phyloP scores from a whole-genome alignment of 92 coral and sea anemone species.

The Desmophyllum pertusum region DNA sequence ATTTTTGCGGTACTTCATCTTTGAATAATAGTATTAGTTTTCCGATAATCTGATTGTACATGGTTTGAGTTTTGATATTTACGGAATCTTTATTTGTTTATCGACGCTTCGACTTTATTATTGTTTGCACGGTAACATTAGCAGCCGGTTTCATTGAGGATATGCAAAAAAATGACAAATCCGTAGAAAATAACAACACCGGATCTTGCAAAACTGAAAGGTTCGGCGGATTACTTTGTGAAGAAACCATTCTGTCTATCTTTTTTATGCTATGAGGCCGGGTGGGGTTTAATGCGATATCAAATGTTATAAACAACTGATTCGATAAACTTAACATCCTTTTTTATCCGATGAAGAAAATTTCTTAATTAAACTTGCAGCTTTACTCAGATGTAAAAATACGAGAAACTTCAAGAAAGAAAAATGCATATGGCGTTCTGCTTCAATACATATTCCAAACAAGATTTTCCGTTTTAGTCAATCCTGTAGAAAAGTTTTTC shows the following conservation, averaged over 20 bases:
- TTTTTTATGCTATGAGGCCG: not conserved
- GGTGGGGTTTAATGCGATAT: not conserved
- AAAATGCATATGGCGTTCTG: too few species aligned
- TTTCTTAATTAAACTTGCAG: not conserved
- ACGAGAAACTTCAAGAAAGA: not conserved
- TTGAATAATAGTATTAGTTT: not conserved
- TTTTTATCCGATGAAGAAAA: constrained; percentile 5
- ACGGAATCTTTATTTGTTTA: constrained; percentile 19
- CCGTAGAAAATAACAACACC: not conserved
- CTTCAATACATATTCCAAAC: not conserved
- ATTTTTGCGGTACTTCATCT: not conserved
- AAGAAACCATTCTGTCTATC: not conserved
- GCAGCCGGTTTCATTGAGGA: constrained; percentile 5
- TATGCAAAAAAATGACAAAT: not conserved
- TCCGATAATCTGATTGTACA: constrained; percentile 8
- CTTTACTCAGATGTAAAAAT: not conserved
- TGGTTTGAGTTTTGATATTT: constrained; percentile 17
- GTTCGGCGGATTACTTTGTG: not conserved
- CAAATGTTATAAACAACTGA: not conserved
- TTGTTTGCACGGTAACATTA: constrained; percentile 8
- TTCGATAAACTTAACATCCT: not conserved
- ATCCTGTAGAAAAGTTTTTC: not conserved
- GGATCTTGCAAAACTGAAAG: not conserved
- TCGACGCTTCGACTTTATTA: not conserved
- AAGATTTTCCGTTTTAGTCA: not conserved